Evolutionary conservation across 2,113 vertebrate species (phyloP).

Genomic region (Coptodon bakossiorum): DNA sequence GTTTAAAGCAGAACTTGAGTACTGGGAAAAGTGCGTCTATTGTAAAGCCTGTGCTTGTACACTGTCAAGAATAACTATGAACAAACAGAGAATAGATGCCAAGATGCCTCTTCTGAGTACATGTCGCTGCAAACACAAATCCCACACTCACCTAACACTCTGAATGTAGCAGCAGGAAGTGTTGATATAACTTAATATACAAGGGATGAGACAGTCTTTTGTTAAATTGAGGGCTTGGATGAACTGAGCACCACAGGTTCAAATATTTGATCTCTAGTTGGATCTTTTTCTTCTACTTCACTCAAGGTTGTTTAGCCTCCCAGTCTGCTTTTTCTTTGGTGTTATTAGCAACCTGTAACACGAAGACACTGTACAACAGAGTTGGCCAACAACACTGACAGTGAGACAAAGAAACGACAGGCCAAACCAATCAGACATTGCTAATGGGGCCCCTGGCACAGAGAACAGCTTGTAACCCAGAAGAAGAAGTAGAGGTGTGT

Average conservation of each 20-base stretch:
- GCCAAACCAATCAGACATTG: conserved; percentile 10
- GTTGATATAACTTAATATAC: not conserved
- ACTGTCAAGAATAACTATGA: conserved; percentile 15
- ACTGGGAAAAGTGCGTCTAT: not conserved
- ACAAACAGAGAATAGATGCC: conserved; percentile 3
- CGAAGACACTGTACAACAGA: not conserved
- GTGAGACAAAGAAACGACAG: not conserved
- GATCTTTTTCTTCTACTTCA: not conserved
- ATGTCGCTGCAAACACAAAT: not conserved
- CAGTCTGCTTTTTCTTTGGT: not conserved
- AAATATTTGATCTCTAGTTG: not conserved
- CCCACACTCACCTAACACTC: not conserved
- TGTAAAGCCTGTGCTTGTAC: not conserved
- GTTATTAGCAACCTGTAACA: not conserved
- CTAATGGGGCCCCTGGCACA: conserved; percentile 28
- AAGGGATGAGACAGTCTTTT: conserved; percentile 3
- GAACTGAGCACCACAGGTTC: not conserved
- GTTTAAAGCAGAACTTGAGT: not conserved
- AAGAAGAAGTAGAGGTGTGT: not conserved
- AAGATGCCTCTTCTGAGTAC: not conserved
- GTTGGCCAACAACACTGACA: conserved; percentile 1
- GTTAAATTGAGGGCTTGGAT: not conserved
- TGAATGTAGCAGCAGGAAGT: not conserved
- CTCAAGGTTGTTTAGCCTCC: not conserved
- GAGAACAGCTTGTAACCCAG: not conserved